Percentiles rank a stretch among this genome's conserved stretches.
Evolutionary conservation across 2,113 vertebrate species (phyloP).

Genomic region (Colistium nudipinnis): DNA sequence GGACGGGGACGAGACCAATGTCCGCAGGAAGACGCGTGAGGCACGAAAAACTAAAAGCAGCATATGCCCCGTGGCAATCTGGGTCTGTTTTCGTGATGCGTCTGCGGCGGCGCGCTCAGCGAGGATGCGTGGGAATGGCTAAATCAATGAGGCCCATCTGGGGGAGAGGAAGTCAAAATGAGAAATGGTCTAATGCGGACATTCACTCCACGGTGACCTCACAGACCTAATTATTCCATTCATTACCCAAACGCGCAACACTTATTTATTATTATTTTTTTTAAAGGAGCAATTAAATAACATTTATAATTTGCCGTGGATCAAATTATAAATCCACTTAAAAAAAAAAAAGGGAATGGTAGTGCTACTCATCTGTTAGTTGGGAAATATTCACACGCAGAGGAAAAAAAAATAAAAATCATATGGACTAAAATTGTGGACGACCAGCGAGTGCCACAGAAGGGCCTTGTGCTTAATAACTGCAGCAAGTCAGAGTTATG

Average conservation of each 20-base stretch:
- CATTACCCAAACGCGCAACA: conserved; percentile 50
- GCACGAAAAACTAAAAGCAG: conserved; percentile 18
- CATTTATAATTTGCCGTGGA: neutral
- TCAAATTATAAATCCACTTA: neutral
- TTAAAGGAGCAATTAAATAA: conserved; percentile 4
- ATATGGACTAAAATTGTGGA: neutral
- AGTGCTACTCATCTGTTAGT: neutral
- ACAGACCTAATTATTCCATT: conserved; percentile 71
- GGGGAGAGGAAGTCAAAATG: conserved; percentile 71
- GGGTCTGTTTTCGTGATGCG: conserved; percentile 43
- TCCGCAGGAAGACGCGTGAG: conserved; percentile 16
- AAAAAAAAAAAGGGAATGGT: neutral
- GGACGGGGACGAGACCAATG: conserved; percentile 58
- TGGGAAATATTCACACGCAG: neutral
- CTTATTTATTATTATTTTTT: too few relatives aligned
- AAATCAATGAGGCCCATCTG: conserved; percentile 74
- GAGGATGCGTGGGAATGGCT: conserved; percentile 68
- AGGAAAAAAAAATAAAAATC: neutral
- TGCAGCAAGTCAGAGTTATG: conserved; percentile 46
- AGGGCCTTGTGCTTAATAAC: conserved; percentile 13
- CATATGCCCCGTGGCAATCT: conserved; percentile 38
- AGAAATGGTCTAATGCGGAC: conserved; percentile 65
- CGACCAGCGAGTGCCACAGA: neutral
- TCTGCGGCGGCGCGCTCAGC: conserved; percentile 62
- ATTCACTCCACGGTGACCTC: conserved; percentile 64